Percentiles rank a stretch among this genome's conserved stretches.
phyloP scores from a whole-genome alignment of 2,113 vertebrate genomes.

The Tyto alba region DNA sequence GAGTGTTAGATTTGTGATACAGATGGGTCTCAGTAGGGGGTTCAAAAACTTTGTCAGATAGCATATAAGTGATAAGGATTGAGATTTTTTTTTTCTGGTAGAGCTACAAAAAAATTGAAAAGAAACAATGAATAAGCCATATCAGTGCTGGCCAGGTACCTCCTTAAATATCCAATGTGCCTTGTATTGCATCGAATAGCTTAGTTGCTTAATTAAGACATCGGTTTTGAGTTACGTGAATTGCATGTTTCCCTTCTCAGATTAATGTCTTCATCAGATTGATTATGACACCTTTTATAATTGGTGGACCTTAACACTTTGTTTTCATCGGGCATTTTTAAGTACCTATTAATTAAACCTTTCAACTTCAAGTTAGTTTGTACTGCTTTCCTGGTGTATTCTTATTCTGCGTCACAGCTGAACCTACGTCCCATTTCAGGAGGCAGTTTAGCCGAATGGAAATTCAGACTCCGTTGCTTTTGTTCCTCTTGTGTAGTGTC shows the following conservation, averaged over 20 bases:
- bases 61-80: background rate
- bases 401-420: background rate
- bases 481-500: background rate
- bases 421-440: accelerated
- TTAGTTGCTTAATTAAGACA: background rate
- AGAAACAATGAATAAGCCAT: background rate
- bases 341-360: background rate
- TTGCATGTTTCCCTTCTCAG: background rate
- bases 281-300: background rate
- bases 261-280: background rate
- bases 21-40: background rate
- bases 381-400: background rate
- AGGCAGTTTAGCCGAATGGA: background rate
- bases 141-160: background rate
- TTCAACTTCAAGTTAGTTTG: background rate
- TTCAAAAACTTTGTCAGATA: background rate
- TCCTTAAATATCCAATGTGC: background rate
- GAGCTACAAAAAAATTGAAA: background rate
- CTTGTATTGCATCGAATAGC: background rate
- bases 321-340: background rate
- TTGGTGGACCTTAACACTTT: background rate
- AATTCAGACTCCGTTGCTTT: background rate
- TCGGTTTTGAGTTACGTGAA: background rate
- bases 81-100: background rate
- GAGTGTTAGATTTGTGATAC: background rate